A percentile compares a stretch with the other conserved stretches of the same genome.
phyloP scores from a whole-genome alignment of 2,113 vertebrate genomes.

The Hiodon alosoides region DNA sequence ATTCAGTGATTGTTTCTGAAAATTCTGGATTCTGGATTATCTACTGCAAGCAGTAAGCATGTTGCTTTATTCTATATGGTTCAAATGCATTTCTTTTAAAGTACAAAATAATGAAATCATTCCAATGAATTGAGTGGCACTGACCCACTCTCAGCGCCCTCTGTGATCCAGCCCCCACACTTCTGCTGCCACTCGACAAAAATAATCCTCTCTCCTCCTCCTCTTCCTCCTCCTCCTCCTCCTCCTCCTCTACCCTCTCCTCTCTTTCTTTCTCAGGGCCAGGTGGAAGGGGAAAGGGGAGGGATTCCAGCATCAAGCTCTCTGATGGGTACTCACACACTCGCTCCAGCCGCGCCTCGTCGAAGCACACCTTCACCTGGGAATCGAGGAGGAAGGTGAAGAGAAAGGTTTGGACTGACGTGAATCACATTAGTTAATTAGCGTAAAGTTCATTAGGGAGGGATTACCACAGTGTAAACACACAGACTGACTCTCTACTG shows the following conservation, averaged over 20 bases:
- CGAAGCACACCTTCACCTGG: slow-evolving; percentile 62
- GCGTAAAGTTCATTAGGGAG: neutral
- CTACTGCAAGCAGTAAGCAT: too few relatives aligned
- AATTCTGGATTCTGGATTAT: neutral
- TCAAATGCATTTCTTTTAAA: too few relatives aligned
- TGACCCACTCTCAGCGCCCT: slow-evolving; percentile 57
- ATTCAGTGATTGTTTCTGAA: neutral
- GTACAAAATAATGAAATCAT: neutral
- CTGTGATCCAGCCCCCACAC: slow-evolving; percentile 24
- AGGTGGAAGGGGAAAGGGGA: slow-evolving; percentile 26
- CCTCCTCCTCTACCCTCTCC: slow-evolving; percentile 25
- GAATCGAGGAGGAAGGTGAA: neutral
- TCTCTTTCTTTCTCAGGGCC: slow-evolving; percentile 22
- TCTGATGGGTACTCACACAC: slow-evolving; percentile 66
- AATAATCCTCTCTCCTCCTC: slow-evolving; percentile 32
- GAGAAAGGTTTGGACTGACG: neutral
- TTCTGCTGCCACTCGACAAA: slow-evolving; percentile 31
- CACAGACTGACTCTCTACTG: neutral
- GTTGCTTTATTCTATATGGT: too few relatives aligned
- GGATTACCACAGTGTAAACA: neutral
- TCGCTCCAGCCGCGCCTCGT: slow-evolving; percentile 56
- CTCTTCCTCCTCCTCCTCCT: slow-evolving; percentile 24
- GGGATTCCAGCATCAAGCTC: slow-evolving; percentile 38
- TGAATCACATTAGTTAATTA: neutral
- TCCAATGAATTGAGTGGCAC: slow-evolving; percentile 40